A percentile compares a stretch with the other conserved stretches of the same genome.
These are phyloP conservation scores for Sciurus vulgaris DNA, from an alignment of 2,797 vertebrate species.

Conservation along the genomic window DNA sequence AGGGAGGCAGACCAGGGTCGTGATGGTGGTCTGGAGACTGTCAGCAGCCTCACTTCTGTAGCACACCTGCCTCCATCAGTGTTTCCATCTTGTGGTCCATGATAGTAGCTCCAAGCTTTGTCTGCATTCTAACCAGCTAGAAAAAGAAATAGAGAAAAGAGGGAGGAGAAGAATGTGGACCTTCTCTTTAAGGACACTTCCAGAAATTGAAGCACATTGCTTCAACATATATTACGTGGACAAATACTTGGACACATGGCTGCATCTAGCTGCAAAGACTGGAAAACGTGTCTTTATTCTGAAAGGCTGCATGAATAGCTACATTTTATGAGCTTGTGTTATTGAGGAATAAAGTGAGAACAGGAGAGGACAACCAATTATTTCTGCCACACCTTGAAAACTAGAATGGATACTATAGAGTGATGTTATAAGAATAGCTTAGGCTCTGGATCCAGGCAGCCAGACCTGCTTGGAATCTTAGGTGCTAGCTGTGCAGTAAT, in stretches of 20 bases:
- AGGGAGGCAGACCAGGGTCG: not conserved
- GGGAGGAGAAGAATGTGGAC: not conserved
- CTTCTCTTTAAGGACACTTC: not conserved
- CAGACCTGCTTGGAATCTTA: not conserved
- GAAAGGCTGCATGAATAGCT: not conserved
- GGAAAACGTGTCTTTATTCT: not conserved
- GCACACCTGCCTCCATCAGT: not conserved
- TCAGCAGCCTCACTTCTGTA: not conserved
- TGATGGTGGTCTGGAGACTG: not conserved
- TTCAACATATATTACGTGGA: not conserved
- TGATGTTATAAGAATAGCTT: not conserved
- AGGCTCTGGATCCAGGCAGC: not conserved
- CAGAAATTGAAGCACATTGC: conserved; percentile 13
- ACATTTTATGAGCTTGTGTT: not conserved
- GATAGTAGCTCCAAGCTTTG: not conserved
- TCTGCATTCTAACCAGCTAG: not conserved
- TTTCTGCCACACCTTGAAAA: not conserved
- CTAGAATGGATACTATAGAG: not conserved
- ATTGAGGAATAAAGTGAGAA: not conserved
- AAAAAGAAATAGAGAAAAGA: conserved; percentile 14
- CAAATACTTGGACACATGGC: not conserved
- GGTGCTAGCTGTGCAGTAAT: not conserved
- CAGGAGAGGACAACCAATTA: not conserved
- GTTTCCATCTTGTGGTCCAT: not conserved
- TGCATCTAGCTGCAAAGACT: not conserved